A percentile compares a stretch with the other conserved stretches of the same genome.
These are phyloP conservation scores for Harpagoxenus sublaevis DNA, from an alignment of 2,888 invertebrate species.

Conservation along the genomic window DNA sequence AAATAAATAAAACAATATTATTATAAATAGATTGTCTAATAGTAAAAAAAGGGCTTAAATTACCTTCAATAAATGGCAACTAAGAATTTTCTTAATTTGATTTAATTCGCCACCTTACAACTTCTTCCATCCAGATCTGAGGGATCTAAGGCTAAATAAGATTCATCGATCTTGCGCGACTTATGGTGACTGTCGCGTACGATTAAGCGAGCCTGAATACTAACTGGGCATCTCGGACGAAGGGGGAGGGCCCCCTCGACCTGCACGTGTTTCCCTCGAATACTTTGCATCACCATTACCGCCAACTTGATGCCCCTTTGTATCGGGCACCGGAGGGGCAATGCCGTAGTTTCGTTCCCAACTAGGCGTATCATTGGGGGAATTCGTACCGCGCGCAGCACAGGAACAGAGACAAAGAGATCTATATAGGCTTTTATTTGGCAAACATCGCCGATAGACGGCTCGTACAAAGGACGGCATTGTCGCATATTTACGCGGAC, in stretches of 20 bases:
- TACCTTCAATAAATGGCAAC: background rate
- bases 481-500: constrained; percentile 76
- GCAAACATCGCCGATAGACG: constrained; percentile 82
- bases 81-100: background rate
- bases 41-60: background rate
- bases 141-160: background rate
- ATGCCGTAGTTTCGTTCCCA: constrained; percentile 84
- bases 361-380: constrained; percentile 85
- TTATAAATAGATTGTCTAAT: background rate
- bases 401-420: constrained; percentile 75
- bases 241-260: constrained; percentile 58
- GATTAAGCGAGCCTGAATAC: constrained; percentile 67
- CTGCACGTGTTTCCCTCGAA: constrained; percentile 84
- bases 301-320: constrained; percentile 75
- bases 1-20: background rate
- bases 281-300: constrained; percentile 83
- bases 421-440: constrained; percentile 83
- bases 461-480: constrained; percentile 77
- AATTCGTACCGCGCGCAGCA: constrained; percentile 69
- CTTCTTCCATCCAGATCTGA: background rate
- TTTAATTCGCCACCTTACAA: background rate
- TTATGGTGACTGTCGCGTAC: constrained; percentile 81
- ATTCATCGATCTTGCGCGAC: constrained; percentile 78
- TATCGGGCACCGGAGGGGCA: constrained; percentile 78
- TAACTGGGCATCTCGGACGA: constrained; percentile 42